phyloP scores from a whole-genome alignment of 2,113 vertebrate genomes.

The Actenoides hombroni region DNA sequence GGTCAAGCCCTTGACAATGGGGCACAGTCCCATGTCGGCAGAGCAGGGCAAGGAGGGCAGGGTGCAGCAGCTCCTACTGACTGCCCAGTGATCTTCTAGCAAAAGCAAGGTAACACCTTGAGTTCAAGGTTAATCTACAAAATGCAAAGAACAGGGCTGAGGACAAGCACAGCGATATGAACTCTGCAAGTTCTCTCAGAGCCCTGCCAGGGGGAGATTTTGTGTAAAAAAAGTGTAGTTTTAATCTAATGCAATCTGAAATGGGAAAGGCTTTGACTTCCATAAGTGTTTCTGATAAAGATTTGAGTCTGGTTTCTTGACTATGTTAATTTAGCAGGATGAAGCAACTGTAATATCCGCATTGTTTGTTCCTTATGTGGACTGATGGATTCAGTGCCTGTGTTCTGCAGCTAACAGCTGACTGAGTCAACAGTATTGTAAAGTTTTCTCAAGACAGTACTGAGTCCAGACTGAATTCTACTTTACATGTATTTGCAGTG shows the following conservation, averaged over 20 bases:
- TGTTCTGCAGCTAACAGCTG: background rate
- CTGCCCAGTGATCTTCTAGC: background rate
- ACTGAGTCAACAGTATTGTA: background rate
- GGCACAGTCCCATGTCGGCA: fast-evolving
- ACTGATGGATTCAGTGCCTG: background rate
- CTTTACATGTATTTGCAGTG: background rate
- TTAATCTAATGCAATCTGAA: background rate
- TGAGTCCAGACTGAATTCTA: background rate
- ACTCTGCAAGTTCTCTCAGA: background rate
- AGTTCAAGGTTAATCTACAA: background rate
- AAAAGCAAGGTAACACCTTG: background rate
- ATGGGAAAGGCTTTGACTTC: background rate
- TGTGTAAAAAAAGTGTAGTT: background rate
- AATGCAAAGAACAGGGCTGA: background rate
- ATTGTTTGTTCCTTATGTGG: background rate
- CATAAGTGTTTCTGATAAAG: background rate
- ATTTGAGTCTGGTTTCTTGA: background rate
- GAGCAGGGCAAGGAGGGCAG: background rate
- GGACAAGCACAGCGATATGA: background rate
- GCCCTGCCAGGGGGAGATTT: background rate
- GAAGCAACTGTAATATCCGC: background rate
- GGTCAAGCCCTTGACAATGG: fast-evolving
- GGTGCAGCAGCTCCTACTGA: background rate
- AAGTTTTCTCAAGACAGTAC: background rate
- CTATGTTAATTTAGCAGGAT: background rate